Conservation (phyloP, 2,888 invertebrate species). For the Hypolimnas misippus region DNA sequence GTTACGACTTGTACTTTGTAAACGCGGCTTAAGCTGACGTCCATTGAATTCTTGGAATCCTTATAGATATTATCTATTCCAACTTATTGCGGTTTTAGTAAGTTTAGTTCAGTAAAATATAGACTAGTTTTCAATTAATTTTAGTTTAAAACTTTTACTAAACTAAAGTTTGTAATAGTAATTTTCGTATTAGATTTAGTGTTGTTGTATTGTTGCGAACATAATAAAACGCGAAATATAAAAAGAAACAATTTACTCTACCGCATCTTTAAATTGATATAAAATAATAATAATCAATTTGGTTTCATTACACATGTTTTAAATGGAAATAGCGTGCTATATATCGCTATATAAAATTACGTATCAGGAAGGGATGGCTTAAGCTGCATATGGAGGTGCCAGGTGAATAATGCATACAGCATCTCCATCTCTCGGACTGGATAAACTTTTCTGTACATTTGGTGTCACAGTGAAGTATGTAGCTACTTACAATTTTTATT, state of each 20-base stretch:
- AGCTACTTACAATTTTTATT: slow-evolving; percentile 15
- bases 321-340: too few species aligned
- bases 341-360: background rate
- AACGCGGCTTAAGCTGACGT: slow-evolving; percentile 18
- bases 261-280: too few species aligned
- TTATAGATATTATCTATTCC: background rate
- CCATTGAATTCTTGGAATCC: background rate
- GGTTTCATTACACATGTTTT: too few species aligned
- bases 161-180: too few species aligned
- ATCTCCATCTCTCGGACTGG: slow-evolving; percentile 23
- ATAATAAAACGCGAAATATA: too few species aligned
- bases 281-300: too few species aligned
- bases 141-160: too few species aligned
- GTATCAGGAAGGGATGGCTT: background rate
- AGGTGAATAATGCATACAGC: slow-evolving; percentile 39
- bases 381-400: slow-evolving; percentile 18
- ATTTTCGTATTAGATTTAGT: too few species aligned
- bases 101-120: background rate
- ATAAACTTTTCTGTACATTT: slow-evolving; percentile 22
- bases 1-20: slow-evolving; percentile 33
- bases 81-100: background rate
- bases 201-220: too few species aligned
- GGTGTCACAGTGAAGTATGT: slow-evolving; percentile 16
- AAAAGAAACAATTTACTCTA: too few species aligned
- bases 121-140: too few species aligned